Conservation (phyloP, 2,113 vertebrate genomes). For the Megaptera novaeangliae region DNA sequence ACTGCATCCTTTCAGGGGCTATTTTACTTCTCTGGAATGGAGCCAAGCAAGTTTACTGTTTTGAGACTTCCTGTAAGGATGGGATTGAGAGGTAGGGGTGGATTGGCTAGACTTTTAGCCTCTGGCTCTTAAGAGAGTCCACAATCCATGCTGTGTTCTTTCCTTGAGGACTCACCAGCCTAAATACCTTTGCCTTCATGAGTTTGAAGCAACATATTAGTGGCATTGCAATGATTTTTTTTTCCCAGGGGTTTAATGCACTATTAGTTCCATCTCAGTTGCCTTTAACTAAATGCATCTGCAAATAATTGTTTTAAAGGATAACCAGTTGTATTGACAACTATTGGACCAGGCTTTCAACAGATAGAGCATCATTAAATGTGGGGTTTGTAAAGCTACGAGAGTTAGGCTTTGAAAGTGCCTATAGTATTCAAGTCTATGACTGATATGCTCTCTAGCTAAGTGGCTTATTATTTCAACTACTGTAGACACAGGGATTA, state of each 20-base stretch:
- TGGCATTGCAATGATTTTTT: background rate
- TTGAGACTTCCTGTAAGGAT: background rate
- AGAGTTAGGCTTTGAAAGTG: conserved; percentile 48
- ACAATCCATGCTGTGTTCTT: background rate
- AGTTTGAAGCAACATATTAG: conserved; percentile 15
- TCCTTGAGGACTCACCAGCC: background rate
- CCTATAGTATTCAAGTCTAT: conserved; percentile 8
- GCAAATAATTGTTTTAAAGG: conserved; percentile 62
- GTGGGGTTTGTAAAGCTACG: background rate
- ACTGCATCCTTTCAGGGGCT: background rate
- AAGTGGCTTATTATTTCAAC: conserved; percentile 62
- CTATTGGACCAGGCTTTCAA: conserved; percentile 56
- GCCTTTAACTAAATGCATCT: conserved; percentile 61
- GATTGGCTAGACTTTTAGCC: background rate
- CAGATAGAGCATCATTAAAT: conserved; percentile 30
- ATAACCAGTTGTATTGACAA: conserved; percentile 63
- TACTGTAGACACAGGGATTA: background rate
- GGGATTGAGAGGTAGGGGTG: rapidly evolving
- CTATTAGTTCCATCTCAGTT: conserved; percentile 20
- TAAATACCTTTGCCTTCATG: conserved; percentile 27
- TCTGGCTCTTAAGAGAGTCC: background rate
- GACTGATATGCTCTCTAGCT: conserved; percentile 30
- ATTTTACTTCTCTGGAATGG: background rate
- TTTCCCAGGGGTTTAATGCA: conserved; percentile 20
- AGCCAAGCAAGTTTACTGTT: background rate